Evolutionary conservation across 2,113 vertebrate species (phyloP), one percentile per base, ranked within the genome.

Genomic region (Columba janthina): DNA sequence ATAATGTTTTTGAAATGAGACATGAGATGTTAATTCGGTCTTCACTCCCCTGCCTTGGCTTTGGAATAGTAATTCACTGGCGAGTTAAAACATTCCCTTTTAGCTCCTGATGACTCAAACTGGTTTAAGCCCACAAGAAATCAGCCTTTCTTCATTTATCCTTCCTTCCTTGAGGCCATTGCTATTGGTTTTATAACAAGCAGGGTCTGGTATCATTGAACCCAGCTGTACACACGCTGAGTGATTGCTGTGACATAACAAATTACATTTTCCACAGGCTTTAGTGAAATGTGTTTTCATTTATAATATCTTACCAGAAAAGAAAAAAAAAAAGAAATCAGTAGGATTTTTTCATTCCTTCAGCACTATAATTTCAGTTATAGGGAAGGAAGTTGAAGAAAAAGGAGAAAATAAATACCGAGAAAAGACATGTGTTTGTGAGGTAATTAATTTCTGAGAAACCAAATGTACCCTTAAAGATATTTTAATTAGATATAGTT

Each of bases 231-330:
- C 25, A 36, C 34, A 57, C 48, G 56, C 88, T 73, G 87, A 93
- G 46, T 89, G 84, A 88, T 73, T 88, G 54, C 75, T 93, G 74
- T 88, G 85, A 95, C 83, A 65, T 74, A 92, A 81, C 25, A 84
- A 92, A 96, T 84, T 71, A 71, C 26, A n/a, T 90, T 94, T 96
- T 95, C 66, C 69, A 73, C 53, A 61, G 57, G n/a, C 46, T 89
- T 94, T 84, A 93, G 48, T 89, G 51, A 95, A 92, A 89, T 69
- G n/a, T 54, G 38, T 83, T 94, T 93, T 94, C 26, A n/a, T 94
- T 89, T 92, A 75, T 74, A 88, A 60, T 65, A 60, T 69, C n/a
- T 78, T 56, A 61, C 48, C 19, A 70, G 31, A 46, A 79, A 56
- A 24, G 38, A 61, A 83, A 79, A 67, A 73, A 73, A 42, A 46